Evolutionary conservation across 2,797 vertebrate genomes (phyloP).

Genomic region (Acanthis flammea): DNA sequence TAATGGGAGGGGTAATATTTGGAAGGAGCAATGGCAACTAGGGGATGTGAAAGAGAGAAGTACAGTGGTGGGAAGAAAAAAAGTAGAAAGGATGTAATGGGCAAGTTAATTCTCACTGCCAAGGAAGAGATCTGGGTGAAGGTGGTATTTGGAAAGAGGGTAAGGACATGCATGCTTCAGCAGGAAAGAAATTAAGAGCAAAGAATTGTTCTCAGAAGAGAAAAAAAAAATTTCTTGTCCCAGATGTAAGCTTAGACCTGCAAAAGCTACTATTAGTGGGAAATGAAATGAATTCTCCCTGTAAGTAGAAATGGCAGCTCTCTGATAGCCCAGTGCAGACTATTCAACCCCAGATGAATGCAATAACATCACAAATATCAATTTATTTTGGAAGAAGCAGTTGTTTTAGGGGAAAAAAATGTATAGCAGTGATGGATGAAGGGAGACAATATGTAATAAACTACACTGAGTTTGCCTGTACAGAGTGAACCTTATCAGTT

Average conservation of each 20-base stretch:
- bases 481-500: conserved; percentile 46
- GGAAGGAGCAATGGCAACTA: background rate
- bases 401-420: background rate
- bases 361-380: conserved; percentile 8
- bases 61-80: background rate
- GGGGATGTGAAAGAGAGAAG: background rate
- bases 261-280: background rate
- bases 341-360: background rate
- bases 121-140: background rate
- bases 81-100: background rate
- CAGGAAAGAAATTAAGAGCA: background rate
- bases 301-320: conserved; percentile 32
- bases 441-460: conserved; percentile 46
- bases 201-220: background rate
- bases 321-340: conserved; percentile 3
- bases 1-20: background rate
- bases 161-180: background rate
- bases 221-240: background rate
- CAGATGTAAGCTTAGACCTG: background rate
- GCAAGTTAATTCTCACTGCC: background rate
- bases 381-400: background rate
- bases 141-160: background rate
- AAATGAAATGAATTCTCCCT: conserved; percentile 11
- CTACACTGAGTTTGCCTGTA: conserved; percentile 9
- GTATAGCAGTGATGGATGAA: conserved; percentile 39